Evolutionary conservation across 1,140 invertebrate species (phyloP).

Genomic region (Brachionus angularis): DNA sequence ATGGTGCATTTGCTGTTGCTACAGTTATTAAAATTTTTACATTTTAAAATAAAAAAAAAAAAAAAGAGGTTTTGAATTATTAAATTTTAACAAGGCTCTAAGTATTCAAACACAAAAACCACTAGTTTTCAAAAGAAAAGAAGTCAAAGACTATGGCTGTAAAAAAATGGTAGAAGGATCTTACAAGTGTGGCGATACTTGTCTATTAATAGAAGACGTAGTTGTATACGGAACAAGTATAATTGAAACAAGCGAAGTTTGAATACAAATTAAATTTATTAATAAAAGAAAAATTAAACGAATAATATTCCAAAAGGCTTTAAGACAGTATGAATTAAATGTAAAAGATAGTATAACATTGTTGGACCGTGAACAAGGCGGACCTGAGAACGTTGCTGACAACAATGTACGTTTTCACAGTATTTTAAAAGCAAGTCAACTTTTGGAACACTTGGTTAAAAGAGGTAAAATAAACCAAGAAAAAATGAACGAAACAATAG

Average conservation of each 20-base stretch:
- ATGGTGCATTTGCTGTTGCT: slow-evolving; percentile 88
- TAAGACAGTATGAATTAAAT: slow-evolving; percentile 69
- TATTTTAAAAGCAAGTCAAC: slow-evolving; percentile 32
- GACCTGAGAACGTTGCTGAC: slow-evolving; percentile 66
- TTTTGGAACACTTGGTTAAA: slow-evolving; percentile 6
- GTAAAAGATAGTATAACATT: slow-evolving; percentile 78
- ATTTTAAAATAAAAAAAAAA: not conserved
- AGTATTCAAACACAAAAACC: slow-evolving; percentile 64
- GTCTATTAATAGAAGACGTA: slow-evolving; percentile 92
- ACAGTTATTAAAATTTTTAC: slow-evolving; percentile 59
- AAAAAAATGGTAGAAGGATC: slow-evolving; percentile 90
- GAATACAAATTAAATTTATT: not conserved
- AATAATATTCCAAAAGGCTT: slow-evolving; percentile 50
- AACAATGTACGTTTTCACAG: slow-evolving; percentile 64
- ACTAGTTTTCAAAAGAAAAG: slow-evolving; percentile 78
- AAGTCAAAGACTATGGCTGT: slow-evolving; percentile 85
- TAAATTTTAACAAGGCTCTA: slow-evolving; percentile 50
- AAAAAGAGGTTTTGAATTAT: not conserved
- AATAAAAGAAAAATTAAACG: too few relatives aligned
- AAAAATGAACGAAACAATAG: slow-evolving; percentile 20
- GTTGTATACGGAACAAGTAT: slow-evolving; percentile 89
- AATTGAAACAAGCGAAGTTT: slow-evolving; percentile 72
- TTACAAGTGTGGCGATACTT: slow-evolving; percentile 71
- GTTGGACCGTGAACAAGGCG: slow-evolving; percentile 86
- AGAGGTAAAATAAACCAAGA: slow-evolving; percentile 4